Evolutionary conservation across 2,113 vertebrate species (phyloP), one percentile per base, ranked within the genome.

Genomic region (Chunga burmeisteri): DNA sequence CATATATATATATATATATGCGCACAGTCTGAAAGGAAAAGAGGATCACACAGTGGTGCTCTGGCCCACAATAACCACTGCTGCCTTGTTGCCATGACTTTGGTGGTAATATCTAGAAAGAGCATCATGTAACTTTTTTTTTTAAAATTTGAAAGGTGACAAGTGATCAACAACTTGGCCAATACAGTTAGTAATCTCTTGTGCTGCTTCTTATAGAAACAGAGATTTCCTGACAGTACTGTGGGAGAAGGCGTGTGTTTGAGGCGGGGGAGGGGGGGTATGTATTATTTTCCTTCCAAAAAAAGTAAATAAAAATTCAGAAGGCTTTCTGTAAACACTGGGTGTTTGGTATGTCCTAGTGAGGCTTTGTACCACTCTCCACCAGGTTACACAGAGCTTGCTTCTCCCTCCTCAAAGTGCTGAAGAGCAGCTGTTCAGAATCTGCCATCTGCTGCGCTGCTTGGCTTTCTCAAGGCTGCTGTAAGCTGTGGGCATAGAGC

Each of bases 1-100:
- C 27, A 7, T 22, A 11, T 8, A 16, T 6, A 5, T 17, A 1
- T 11, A 9, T 26, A 56, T 13, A 13, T 14, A 27, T 11, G 1
- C 30, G 44, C 3, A 7, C 27, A 19, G 36, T 34, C 34, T 89
- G 84, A 67, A 49, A 67, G 55, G 50, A 52, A 52, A 26, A 74
- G 49, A n/a, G 50, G 44, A 11, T 53, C 2, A 0, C 11, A 9
- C 9, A 3, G 44, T 34, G 38, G 20, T 85, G 42, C 47, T 67
- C 50, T 90, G 82, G 19, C 71, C 80, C 88, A 59, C 50, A 34
- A 2, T 44, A n/a, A 26, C 23, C 30, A 18, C 55, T 73, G 63
- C 67, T 88, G 71, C 38, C 27, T 71, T 56, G 11, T 77, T 61
- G 46, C 27, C 5, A 1, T 66, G 75, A 38, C 46, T 86, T 81